Evolutionary conservation across 2,113 vertebrate species (phyloP).

Genomic region (Oxygymnocypris stewartii): DNA sequence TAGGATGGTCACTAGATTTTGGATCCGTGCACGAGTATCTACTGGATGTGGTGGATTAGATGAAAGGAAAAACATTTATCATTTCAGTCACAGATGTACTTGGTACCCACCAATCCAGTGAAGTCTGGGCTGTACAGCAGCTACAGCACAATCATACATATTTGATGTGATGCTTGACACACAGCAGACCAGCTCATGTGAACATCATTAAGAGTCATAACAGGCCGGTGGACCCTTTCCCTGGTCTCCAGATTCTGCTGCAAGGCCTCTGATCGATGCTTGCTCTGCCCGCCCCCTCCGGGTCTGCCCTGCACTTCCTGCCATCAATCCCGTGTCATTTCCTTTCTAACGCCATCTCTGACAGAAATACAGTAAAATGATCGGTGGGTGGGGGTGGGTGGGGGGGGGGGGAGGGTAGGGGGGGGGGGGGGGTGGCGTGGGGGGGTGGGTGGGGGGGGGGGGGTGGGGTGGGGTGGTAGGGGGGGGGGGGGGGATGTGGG

Average conservation of each 20-base stretch:
- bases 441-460: too few relatives aligned
- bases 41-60: background rate
- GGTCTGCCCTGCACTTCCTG: slow-evolving; percentile 69
- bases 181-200: background rate
- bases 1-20: background rate
- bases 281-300: slow-evolving; percentile 66
- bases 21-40: background rate
- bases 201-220: slow-evolving; percentile 61
- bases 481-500: too few relatives aligned
- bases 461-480: too few relatives aligned
- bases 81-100: slow-evolving; percentile 22
- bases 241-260: slow-evolving; percentile 48
- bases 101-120: background rate
- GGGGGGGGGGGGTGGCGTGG: too few relatives aligned
- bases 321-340: slow-evolving; percentile 81
- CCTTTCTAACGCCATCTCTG: slow-evolving; percentile 69
- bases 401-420: too few relatives aligned
- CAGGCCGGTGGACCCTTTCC: slow-evolving; percentile 10
- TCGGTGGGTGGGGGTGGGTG: slow-evolving; percentile 74
- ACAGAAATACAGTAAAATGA: slow-evolving; percentile 82
- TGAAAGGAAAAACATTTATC: background rate
- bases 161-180: background rate
- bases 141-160: background rate
- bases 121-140: background rate
- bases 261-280: slow-evolving; percentile 75